Conservation (phyloP, 92 coral and sea anemone species). For the Actinernus sp. region DNA sequence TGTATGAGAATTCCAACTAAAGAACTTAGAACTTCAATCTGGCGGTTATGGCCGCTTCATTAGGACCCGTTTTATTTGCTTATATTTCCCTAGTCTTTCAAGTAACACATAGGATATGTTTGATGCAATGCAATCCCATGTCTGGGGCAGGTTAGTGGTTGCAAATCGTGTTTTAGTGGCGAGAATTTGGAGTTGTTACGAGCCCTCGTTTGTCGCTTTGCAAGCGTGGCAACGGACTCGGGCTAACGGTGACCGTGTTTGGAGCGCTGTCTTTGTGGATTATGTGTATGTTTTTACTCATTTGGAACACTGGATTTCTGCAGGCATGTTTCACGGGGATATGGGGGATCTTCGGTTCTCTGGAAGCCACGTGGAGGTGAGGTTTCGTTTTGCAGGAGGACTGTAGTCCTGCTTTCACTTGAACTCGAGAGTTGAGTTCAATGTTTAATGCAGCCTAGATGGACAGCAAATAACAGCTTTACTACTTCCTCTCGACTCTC, state of each 20-base stretch:
- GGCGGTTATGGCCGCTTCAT: constrained; percentile 85
- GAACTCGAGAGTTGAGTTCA: constrained; percentile 2
- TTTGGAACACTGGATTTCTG: constrained; percentile 23
- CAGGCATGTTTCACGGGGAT: constrained; percentile 90
- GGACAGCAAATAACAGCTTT: background rate
- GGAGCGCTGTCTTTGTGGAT: constrained; percentile 9
- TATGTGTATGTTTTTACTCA: background rate
- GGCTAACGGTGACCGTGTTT: constrained; percentile 34
- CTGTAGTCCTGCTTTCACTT: constrained; percentile 44
- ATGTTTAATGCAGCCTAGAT: constrained; percentile 48
- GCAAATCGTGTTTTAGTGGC: constrained; percentile 22
- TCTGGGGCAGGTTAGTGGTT: constrained; percentile 89
- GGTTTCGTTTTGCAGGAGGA: constrained; percentile 70
- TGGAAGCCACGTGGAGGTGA: constrained; percentile 97
- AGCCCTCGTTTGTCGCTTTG: constrained; percentile 77
- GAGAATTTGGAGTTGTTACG: constrained; percentile 56
- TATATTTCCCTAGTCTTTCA: constrained; percentile 84
- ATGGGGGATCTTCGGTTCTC: constrained; percentile 93
- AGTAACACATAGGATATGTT: constrained; percentile 90
- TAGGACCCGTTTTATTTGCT: constrained; percentile 82
- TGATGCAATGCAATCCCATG: constrained; percentile 98
- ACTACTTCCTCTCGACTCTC: background rate
- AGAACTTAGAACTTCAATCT: constrained; percentile 24
- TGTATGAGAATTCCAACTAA: constrained; percentile 92
- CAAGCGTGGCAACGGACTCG: constrained; percentile 77